Evolutionary conservation across 2,888 invertebrate species (phyloP), one percentile per base, ranked within the genome.

Genomic region (Caenorhabditis macrosperma): DNA sequence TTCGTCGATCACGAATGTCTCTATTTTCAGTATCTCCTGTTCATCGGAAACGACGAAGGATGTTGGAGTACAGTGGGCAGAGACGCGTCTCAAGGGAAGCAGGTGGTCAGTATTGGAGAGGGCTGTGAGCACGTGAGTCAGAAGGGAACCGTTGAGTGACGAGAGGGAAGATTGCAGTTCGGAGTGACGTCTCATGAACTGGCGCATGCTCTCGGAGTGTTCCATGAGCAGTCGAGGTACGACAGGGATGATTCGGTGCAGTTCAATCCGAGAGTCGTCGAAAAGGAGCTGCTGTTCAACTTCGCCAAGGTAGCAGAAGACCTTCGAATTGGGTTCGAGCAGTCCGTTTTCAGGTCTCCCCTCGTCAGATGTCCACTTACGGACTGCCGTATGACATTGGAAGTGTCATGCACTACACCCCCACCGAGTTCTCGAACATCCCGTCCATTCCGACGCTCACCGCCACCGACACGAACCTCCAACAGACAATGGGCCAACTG

Each of bases 61-160:
- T 86, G 86, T 48, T 86, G 85, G 85, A 85, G 85, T 69, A 84
- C 85, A 1, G 85, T 86, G 1, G 86, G 86, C 10, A 80, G 75
- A 63, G 86, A 84, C 61, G 57, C 69, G 22, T 64, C 75, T 15
- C 75, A 77, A 33, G 80, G 81, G 5, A 80, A 75, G 74, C 86
- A 86, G 46, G 81, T 83, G 35, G 78, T 86, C 22, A 82, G 83
- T 24, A 84, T 86, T 76, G 85, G 82, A 60, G 71, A 63, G 9
- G 86, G 86, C 12, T 86, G 86, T 75, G 86, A 86, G 77, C 82
- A 83, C 44, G 86, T 85, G 46, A 55, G 78, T 77, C 7, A 35
- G 12, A 1, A 20, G 28, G 15, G 9, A 33, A 33, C 33, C 12
- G 6, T 5, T 3, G 15, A 38, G 15, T 12, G 3, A 38, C 12